Conservation (phyloP, 2,113 vertebrate species). For the Glaucomys volans region DNA sequence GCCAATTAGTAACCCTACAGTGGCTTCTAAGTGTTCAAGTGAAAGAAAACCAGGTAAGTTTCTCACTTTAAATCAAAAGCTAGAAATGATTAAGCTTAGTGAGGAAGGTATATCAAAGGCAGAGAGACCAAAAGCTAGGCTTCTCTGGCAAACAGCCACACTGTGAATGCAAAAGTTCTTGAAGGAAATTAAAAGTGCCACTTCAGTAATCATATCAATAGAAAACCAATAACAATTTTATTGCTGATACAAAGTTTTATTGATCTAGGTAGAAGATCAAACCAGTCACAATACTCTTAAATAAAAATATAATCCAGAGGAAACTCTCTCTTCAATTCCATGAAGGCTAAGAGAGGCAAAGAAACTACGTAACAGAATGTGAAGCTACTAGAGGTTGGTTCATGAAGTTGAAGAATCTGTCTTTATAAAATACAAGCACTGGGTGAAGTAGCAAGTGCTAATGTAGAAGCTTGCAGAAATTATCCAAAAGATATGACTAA, state of each 20-base stretch:
- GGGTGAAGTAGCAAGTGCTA: neutral
- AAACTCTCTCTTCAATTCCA: neutral
- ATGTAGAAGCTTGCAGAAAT: neutral
- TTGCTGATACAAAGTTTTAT: neutral
- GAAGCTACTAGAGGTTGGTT: neutral
- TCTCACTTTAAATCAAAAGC: neutral
- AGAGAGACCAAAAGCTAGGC: neutral
- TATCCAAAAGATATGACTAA: neutral
- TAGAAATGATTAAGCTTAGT: neutral
- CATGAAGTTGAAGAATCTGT: neutral
- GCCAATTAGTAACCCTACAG: neutral
- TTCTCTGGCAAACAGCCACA: neutral
- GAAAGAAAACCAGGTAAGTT: neutral
- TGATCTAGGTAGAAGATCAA: neutral
- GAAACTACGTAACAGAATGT: neutral
- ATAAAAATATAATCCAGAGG: neutral
- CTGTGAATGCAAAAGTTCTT: neutral
- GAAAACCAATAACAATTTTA: neutral
- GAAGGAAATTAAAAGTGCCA: neutral
- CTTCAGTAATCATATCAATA: neutral
- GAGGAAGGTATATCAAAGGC: neutral
- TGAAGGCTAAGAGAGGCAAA: neutral
- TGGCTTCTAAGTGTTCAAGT: neutral
- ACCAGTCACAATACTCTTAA: neutral
- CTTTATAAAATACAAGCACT: neutral